A percentile compares a stretch with the other conserved stretches of the same genome.
These are phyloP conservation scores for Vidua chalybeata DNA, from an alignment of 2,113 vertebrate species.

Conservation along the genomic window DNA sequence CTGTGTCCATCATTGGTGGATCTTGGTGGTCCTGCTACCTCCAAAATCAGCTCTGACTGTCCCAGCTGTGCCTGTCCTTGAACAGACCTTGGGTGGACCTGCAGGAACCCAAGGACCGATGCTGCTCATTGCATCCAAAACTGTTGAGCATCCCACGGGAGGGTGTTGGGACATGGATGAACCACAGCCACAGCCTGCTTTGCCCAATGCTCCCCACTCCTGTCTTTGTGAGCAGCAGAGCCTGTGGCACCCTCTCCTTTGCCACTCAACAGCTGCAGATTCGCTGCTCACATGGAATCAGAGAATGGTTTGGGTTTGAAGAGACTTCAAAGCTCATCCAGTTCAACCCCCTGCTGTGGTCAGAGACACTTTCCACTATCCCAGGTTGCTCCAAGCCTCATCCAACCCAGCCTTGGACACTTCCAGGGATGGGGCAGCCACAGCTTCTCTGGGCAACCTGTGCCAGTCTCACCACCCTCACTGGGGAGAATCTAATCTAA, in stretches of 20 bases:
- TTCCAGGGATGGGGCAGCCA: background rate
- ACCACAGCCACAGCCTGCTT: background rate
- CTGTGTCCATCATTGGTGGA: rapidly evolving
- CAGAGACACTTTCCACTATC: rapidly evolving
- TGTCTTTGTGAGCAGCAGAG: background rate
- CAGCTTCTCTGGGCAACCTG: background rate
- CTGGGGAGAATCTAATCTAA: background rate
- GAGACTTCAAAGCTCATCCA: background rate
- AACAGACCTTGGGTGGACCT: background rate
- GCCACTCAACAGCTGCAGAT: background rate
- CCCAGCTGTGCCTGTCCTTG: background rate
- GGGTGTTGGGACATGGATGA: background rate
- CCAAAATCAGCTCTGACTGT: background rate
- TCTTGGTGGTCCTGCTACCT: background rate
- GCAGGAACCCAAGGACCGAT: background rate
- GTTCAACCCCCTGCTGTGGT: rapidly evolving
- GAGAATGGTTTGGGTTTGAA: background rate
- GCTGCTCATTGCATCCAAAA: background rate
- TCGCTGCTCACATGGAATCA: background rate
- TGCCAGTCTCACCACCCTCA: background rate
- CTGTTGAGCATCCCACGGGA: background rate
- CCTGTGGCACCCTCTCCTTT: background rate
- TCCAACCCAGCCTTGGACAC: background rate
- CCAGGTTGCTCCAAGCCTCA: background rate
- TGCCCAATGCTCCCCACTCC: background rate